Evolutionary conservation across 2,888 invertebrate genomes (phyloP).

Genomic region (Zygaena filipendulae): DNA sequence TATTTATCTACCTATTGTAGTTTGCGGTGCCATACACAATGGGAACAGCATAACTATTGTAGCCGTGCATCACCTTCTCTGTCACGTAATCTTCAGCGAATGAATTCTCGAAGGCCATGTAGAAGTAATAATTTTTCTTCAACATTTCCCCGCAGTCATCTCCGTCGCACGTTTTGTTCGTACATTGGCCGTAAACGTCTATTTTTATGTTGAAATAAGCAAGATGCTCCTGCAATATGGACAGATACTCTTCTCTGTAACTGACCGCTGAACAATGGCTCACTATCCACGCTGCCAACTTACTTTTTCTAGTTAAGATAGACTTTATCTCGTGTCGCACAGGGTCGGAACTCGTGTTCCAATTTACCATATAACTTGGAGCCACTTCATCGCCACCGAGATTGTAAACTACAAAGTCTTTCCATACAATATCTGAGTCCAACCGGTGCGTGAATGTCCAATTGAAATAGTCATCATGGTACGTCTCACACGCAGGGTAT

Average conservation of each 20-base stretch:
- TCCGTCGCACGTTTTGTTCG: slow-evolving; percentile 21
- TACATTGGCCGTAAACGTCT: slow-evolving; percentile 32
- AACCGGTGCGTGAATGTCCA: slow-evolving; percentile 41
- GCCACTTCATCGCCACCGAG: slow-evolving; percentile 25
- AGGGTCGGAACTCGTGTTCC: slow-evolving; percentile 18
- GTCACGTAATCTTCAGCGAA: slow-evolving; percentile 38
- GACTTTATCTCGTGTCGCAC: slow-evolving; percentile 20
- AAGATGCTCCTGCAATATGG: slow-evolving; percentile 32
- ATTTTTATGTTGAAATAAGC: slow-evolving; percentile 28
- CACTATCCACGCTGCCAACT: slow-evolving; percentile 36
- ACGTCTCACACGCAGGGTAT: slow-evolving; percentile 30
- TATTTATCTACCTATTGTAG: slow-evolving; percentile 46
- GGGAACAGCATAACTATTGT: slow-evolving; percentile 72
- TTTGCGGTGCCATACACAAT: slow-evolving; percentile 75
- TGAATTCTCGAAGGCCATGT: slow-evolving; percentile 42
- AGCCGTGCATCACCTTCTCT: slow-evolving; percentile 39
- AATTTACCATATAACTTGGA: slow-evolving; percentile 23
- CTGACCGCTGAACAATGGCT: slow-evolving; percentile 27
- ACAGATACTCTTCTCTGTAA: slow-evolving; percentile 27
- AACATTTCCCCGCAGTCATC: slow-evolving; percentile 25
- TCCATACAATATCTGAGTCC: slow-evolving; percentile 37
- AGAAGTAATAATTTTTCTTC: slow-evolving; percentile 35
- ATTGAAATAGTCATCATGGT: slow-evolving; percentile 35
- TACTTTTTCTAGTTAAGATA: slow-evolving; percentile 26
- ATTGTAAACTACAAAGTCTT: slow-evolving; percentile 31